Evolutionary conservation across 2,113 vertebrate genomes (phyloP).

Genomic region (Benitochromis conjunctus): DNA sequence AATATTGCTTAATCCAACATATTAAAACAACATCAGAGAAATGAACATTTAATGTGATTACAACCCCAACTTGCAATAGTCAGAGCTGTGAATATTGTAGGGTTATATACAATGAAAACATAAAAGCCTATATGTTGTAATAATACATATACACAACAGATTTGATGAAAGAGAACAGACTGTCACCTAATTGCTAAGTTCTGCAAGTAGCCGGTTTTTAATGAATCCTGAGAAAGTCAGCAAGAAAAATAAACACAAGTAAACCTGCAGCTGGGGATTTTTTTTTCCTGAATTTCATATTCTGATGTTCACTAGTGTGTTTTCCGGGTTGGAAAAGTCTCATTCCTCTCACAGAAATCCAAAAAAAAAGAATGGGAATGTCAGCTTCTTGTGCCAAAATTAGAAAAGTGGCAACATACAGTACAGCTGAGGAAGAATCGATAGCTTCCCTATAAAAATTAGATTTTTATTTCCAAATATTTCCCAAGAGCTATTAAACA

Average conservation of each 20-base stretch:
- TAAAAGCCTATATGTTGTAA: rapidly evolving
- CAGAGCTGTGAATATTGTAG: neutral
- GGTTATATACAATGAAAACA: neutral
- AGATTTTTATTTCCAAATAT: neutral
- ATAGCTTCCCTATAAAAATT: neutral
- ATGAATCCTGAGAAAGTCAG: neutral
- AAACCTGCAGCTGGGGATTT: neutral
- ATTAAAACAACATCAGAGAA: neutral
- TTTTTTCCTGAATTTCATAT: neutral
- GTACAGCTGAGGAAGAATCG: neutral
- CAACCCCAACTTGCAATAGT: neutral
- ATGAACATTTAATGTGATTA: neutral
- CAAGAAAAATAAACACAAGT: neutral
- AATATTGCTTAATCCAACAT: neutral
- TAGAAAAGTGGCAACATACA: neutral
- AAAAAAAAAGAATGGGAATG: neutral
- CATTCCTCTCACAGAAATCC: neutral
- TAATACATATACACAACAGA: neutral
- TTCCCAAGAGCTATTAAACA: neutral
- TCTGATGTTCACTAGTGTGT: neutral
- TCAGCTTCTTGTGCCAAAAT: neutral
- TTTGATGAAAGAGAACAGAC: neutral
- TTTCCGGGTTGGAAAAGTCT: neutral
- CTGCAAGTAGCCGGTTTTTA: neutral
- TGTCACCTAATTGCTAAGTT: neutral